A percentile compares a stretch with the other conserved stretches of the same genome.
phyloP scores from a whole-genome alignment of 92 coral and sea anemone genomes.

The Porites evermanni region DNA sequence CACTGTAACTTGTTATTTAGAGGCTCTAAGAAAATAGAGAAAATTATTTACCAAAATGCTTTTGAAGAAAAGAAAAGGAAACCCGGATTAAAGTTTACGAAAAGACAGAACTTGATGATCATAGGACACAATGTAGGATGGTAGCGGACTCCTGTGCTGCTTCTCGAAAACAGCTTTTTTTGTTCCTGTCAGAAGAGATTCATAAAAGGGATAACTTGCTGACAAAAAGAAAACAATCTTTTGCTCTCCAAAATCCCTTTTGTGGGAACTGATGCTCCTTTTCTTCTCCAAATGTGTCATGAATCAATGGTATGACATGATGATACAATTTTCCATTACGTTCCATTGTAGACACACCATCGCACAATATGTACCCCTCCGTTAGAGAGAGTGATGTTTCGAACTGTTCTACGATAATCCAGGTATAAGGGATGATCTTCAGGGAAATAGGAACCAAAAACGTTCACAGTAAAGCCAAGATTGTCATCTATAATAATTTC shows the following conservation, averaged over 20 bases:
- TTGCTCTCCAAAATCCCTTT: conserved; percentile 20
- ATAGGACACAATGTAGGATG: conserved; percentile 37
- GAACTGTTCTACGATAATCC: no score
- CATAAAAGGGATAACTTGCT: conserved; percentile 31
- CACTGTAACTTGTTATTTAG: no score
- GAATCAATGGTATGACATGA: conserved; percentile 48
- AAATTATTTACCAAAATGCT: no score
- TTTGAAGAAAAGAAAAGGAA: no score
- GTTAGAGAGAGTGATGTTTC: no score
- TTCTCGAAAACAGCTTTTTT: conserved; percentile 46
- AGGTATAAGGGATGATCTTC: no score
- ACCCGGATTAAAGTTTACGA: neutral
- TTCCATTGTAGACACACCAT: no score
- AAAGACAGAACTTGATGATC: conserved; percentile 60
- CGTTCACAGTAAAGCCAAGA: conserved; percentile 55
- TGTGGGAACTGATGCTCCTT: neutral
- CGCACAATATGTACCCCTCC: no score
- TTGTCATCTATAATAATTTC: no score
- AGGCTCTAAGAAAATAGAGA: no score
- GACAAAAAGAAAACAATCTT: conserved; percentile 33
- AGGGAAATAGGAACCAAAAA: conserved; percentile 49
- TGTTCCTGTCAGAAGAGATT: neutral
- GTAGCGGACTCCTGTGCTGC: conserved; percentile 53
- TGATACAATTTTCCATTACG: conserved; percentile 26
- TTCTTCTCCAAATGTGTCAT: conserved; percentile 38